Evolutionary conservation across 2,888 invertebrate species (phyloP).

Genomic region (Metacarcinus magister): DNA sequence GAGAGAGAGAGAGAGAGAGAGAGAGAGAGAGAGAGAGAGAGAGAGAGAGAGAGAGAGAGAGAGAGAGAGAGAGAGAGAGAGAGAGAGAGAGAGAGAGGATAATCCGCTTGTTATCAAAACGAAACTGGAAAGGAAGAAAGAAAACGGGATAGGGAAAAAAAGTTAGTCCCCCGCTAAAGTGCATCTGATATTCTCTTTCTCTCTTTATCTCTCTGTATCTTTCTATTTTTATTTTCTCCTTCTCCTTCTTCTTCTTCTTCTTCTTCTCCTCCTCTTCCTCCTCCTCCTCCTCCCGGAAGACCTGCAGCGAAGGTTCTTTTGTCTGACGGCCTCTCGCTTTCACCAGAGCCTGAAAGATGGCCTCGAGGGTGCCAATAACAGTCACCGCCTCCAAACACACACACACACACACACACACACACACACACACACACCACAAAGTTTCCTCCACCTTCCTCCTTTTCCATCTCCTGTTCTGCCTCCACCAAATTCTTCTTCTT

Average conservation of each 20-base stretch:
- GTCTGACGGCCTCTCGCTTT: constrained; percentile 9
- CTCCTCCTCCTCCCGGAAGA: background rate
- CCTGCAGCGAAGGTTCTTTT: background rate
- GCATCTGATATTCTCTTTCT: background rate
- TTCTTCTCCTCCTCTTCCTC: constrained; percentile 13
- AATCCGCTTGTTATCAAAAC: background rate
- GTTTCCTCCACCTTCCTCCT: background rate
- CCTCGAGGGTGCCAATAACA: no score
- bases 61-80: background rate
- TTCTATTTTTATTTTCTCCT: background rate
- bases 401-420: background rate
- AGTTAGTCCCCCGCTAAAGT: no score
- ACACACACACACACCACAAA: no score
- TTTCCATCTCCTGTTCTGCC: background rate
- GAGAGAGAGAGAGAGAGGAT: constrained; percentile 28
- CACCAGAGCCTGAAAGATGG: constrained; percentile 4
- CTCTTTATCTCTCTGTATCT: background rate
- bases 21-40: no score
- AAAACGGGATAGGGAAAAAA: no score
- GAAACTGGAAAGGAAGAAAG: background rate
- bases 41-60: background rate
- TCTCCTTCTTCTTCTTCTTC: background rate
- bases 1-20: no score
- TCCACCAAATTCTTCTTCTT: background rate
- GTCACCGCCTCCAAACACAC: background rate